Conservation (phyloP, 2,888 invertebrate genomes). For the Andrena fulva region DNA sequence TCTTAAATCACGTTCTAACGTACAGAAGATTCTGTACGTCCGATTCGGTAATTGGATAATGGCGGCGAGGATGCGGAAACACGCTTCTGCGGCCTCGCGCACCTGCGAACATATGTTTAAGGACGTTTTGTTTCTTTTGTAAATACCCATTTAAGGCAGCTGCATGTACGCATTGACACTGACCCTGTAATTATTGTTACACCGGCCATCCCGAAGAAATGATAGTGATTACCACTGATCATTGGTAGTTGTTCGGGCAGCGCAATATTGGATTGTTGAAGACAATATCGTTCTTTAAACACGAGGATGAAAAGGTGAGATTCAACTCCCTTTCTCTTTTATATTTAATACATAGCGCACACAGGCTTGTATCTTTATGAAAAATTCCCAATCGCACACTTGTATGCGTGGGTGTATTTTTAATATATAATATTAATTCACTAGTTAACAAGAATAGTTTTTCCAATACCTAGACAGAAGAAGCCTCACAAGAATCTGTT, state of each 20-base stretch:
- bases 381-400: too few species aligned
- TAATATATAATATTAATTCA: too few species aligned
- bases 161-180: slow-evolving; percentile 23
- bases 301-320: too few species aligned
- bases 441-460: too few species aligned
- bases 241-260: slow-evolving; percentile 1
- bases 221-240: slow-evolving; percentile 18
- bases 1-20: slow-evolving; percentile 20
- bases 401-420: too few species aligned
- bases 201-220: slow-evolving; percentile 23
- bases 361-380: too few species aligned
- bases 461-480: too few species aligned
- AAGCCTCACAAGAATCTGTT: too few species aligned
- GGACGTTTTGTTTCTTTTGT: slow-evolving; percentile 20
- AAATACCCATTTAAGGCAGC: slow-evolving; percentile 14
- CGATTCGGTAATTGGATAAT: slow-evolving; percentile 51
- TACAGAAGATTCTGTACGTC: slow-evolving; percentile 9
- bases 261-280: neutral
- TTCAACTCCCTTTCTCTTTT: too few species aligned
- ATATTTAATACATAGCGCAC: too few species aligned
- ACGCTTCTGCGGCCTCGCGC: neutral
- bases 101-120: slow-evolving; percentile 42
- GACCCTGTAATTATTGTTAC: slow-evolving; percentile 38
- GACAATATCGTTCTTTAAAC: neutral
- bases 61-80: slow-evolving; percentile 10